Evolutionary conservation across 2,888 invertebrate genomes (phyloP).

Genomic region (Thera obeliscata): DNA sequence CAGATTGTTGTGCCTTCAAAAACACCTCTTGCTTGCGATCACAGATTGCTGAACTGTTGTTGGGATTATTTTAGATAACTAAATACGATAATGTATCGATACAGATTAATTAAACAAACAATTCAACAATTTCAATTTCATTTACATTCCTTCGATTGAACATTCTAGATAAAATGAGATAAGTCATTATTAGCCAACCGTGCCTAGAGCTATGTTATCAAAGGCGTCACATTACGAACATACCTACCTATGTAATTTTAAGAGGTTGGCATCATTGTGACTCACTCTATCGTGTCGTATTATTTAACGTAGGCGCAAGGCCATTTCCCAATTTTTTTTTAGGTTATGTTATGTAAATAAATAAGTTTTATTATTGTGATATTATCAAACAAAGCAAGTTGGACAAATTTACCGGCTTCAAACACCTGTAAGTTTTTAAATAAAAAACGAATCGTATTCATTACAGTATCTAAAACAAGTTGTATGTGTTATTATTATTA

Average conservation of each 20-base stretch:
- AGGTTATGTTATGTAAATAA: conserved; percentile 16
- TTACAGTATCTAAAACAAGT: background rate
- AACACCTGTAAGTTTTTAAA: background rate
- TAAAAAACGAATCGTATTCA: too few relatives aligned
- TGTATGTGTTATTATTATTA: background rate
- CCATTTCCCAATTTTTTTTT: background rate
- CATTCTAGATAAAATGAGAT: background rate
- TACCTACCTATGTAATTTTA: conserved; percentile 11
- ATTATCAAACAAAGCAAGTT: too few relatives aligned
- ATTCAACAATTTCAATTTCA: background rate
- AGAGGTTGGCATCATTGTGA: conserved; percentile 24
- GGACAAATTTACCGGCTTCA: background rate
- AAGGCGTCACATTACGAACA: conserved; percentile 16
- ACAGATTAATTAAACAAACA: background rate
- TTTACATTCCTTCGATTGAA: background rate
- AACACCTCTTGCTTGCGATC: too few relatives aligned
- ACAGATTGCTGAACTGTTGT: too few relatives aligned
- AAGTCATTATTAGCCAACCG: background rate
- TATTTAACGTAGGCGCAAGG: conserved; percentile 9
- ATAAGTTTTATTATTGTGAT: background rate
- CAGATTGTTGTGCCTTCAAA: background rate
- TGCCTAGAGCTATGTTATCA: background rate
- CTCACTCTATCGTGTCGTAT: conserved; percentile 14
- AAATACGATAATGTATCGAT: too few relatives aligned
- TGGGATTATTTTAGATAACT: too few relatives aligned